Evolutionary conservation across 2,797 vertebrate species (phyloP), one percentile per base, ranked within the genome.

Genomic region (Hydrolagus colliei): DNA sequence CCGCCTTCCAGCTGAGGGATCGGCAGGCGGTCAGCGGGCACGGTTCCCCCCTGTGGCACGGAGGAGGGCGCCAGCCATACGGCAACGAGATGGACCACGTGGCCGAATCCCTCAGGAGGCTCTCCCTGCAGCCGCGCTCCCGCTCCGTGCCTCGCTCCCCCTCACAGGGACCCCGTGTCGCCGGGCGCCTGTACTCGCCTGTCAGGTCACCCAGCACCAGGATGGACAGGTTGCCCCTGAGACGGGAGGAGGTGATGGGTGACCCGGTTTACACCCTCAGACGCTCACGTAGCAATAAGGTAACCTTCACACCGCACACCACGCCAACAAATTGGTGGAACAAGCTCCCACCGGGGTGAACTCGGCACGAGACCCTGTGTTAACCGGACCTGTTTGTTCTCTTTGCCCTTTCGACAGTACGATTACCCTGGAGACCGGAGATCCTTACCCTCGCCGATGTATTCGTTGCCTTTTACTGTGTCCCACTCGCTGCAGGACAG

Each of bases 201-300:
- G 95, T 94, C 73, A 94, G 95, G 75, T 98, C 97, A 0, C 94
- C 96, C 61, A 97, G 96, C 0, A 85, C 93, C 68, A 94, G 94
- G 59, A 96, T 97, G 1, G 96, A 98, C 59, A 90, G 92, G 11
- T 91, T 93, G 61, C 92, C 92, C 0, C 90, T 93, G 0, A 93
- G 94, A 67, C 95, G 96, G 0, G 96, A 98, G 0, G 91, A 95
- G 72, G 91, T 96, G 77, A 97, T 97, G 0, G 94, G 93, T 0
- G 96, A 98, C 86, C 96, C 96, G 0, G 89, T 94, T 84, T 96
- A 97, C 16, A 88, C 95, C 86, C 93, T 98, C 91, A 94, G 97
- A 87, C 88, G 97, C 22, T 98, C 97, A 16, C 89, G 97, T 89
- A 98, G 97, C 89, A 97, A 96, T 16, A 99, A 98, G 95, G 97